Evolutionary conservation across 2,113 vertebrate genomes (phyloP).

Genomic region (Haemorhous mexicanus): DNA sequence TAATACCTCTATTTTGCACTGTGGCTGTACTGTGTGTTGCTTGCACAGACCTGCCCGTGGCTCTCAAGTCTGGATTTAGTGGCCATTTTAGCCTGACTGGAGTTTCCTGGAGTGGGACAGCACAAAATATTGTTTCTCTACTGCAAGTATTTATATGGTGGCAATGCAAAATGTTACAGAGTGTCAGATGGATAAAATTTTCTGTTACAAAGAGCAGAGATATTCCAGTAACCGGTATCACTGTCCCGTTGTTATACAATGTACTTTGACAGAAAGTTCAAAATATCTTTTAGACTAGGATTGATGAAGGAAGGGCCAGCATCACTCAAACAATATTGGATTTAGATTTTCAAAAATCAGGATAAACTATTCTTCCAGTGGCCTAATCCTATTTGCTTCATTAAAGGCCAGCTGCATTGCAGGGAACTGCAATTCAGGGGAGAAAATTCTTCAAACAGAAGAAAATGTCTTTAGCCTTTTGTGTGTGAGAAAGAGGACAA

Average conservation of each 20-base stretch:
- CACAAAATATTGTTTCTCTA: not conserved
- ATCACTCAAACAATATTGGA: not conserved
- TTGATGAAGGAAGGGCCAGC: not conserved
- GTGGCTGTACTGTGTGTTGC: not conserved
- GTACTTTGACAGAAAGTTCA: not conserved
- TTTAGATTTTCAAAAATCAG: slow-evolving; percentile 24
- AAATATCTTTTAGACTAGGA: not conserved
- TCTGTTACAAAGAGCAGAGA: not conserved
- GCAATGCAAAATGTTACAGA: not conserved
- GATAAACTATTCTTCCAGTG: slow-evolving; percentile 20
- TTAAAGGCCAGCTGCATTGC: not conserved
- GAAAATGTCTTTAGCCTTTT: not conserved
- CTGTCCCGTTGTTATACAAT: not conserved
- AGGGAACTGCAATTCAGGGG: not conserved
- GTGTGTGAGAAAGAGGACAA: not conserved
- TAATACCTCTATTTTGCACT: not conserved
- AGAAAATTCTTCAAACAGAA: slow-evolving; percentile 17
- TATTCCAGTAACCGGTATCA: not conserved
- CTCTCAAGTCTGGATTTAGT: not conserved
- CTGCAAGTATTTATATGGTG: not conserved
- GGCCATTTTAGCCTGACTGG: not conserved
- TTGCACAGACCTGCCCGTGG: not conserved
- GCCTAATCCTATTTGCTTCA: slow-evolving; percentile 36
- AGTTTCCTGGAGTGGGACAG: not conserved
- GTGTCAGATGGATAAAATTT: not conserved